Base-by-base conservation (phyloP, 2,888 invertebrate species). In the Drepana falcataria region DNA sequence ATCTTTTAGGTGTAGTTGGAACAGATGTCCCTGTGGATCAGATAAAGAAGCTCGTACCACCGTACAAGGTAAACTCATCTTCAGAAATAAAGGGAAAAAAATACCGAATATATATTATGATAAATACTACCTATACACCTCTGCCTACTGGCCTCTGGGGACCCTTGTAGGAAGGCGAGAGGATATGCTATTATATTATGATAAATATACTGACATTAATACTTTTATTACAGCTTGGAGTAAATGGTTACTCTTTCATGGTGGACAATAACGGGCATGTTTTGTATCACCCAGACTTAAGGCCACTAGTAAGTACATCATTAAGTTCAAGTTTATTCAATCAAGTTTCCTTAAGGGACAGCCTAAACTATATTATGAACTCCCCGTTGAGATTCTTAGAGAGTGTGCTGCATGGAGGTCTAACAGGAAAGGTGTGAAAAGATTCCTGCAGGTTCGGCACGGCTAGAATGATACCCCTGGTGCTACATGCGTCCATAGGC, bases 181-280 rank as follows among this genome's bases (percentile, higher is more conserved):
- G 34, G 34, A 41, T 51, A 48, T 35, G 35, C 3, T n/a, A n/a
- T n/a, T 37, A 37, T 5, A 37, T 4, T 37, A 37, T 37, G 37
- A 4, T 1, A 4, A 3, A 1, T 37, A n/a, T n/a, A n/a, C n/a
- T n/a, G n/a, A n/a, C 41, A 2, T 34, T 53, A 6, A 6, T 37
- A 44, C 34, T 6, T 21, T 35, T 48, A 34, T 91, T 92, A 59
- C 91, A 98, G 97, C 92, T 99, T 76, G 99, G 99, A 67, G 97
- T 97, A 48, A 98, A 98, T 85, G 98, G 97, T 53, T 99, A 99
- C 89, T 97, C 98, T 53, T 99, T 99, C 90, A 96, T 98, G 89
- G 96, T 98, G 76, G 98, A 98, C 86, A 98, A 98, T 87, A 99
- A 99, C 91, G 99, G 99, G 71, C 97, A 98, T 87, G 95, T 98